Evolutionary conservation across 2,888 invertebrate genomes (phyloP).

Genomic region (Hirudinaria manillensis): DNA sequence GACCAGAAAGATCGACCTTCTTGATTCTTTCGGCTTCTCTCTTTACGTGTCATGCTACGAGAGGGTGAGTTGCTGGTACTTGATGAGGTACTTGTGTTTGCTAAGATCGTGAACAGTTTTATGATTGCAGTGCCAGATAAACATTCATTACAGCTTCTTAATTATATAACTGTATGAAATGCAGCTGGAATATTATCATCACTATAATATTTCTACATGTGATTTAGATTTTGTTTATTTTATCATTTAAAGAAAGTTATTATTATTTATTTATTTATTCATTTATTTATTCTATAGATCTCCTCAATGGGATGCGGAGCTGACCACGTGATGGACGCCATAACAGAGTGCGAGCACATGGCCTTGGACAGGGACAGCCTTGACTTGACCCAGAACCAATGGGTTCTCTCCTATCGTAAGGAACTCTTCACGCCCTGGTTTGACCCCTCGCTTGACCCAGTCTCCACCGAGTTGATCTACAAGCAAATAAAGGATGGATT

Average conservation of each 20-base stretch:
- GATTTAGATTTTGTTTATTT: too few relatives aligned
- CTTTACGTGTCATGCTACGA: slow-evolving; percentile 39
- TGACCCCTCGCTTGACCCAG: slow-evolving; percentile 35
- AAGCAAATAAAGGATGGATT: slow-evolving; percentile 39
- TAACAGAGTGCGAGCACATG: slow-evolving; percentile 42
- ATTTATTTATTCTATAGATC: slow-evolving; percentile 35
- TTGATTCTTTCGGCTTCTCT: slow-evolving; percentile 41
- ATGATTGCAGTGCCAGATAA: neutral
- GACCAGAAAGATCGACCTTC: slow-evolving; percentile 36
- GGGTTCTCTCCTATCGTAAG: slow-evolving; percentile 41
- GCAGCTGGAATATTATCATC: neutral
- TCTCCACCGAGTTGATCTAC: slow-evolving; percentile 39
- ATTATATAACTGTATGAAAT: neutral
- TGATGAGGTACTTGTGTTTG: neutral
- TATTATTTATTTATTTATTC: neutral
- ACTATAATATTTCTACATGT: neutral
- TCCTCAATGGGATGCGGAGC: slow-evolving; percentile 41
- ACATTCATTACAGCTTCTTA: neutral
- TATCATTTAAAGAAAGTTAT: too few relatives aligned
- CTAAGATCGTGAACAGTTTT: too few relatives aligned
- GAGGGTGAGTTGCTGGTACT: slow-evolving; percentile 34
- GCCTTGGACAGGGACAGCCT: slow-evolving; percentile 32
- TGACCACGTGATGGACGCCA: slow-evolving; percentile 43
- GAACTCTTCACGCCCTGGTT: slow-evolving; percentile 42
- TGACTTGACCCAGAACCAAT: slow-evolving; percentile 38